Percentiles rank a stretch among this genome's conserved stretches.
phyloP scores from a whole-genome alignment of 2,113 vertebrate species.

The Clarias gariepinus region DNA sequence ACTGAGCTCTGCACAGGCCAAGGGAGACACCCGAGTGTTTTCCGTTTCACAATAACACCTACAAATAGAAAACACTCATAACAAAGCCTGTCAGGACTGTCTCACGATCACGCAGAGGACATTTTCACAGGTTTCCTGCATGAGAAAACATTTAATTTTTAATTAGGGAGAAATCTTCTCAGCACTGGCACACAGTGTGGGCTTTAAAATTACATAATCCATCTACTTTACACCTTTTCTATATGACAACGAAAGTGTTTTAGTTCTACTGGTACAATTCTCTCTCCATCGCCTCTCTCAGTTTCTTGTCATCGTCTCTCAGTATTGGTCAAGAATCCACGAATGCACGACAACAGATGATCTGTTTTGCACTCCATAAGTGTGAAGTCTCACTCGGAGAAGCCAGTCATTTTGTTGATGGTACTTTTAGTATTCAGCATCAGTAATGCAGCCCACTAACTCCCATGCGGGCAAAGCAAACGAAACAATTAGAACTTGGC shows the following conservation, averaged over 20 bases:
- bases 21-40: conserved; percentile 17
- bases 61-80: conserved; percentile 16
- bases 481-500: background rate
- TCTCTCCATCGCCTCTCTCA: background rate
- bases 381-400: background rate
- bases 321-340: background rate
- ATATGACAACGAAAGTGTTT: background rate
- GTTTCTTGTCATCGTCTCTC: background rate
- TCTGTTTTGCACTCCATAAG: background rate
- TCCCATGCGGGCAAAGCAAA: background rate
- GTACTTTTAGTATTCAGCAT: conserved; percentile 2
- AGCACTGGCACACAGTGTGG: background rate
- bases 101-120: background rate
- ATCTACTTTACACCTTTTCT: conserved; percentile 7
- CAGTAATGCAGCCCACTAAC: background rate
- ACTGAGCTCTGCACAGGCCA: conserved; percentile 8
- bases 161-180: background rate
- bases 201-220: background rate
- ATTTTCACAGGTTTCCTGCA: background rate
- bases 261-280: background rate
- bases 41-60: conserved; percentile 28
- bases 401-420: background rate
- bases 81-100: background rate
- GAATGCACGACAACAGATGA: conserved; percentile 22
- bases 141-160: background rate